A percentile compares a stretch with the other conserved stretches of the same genome.
Evolutionary conservation across 2,113 vertebrate genomes (phyloP).

Genomic region (Epinephelus fuscoguttatus): DNA sequence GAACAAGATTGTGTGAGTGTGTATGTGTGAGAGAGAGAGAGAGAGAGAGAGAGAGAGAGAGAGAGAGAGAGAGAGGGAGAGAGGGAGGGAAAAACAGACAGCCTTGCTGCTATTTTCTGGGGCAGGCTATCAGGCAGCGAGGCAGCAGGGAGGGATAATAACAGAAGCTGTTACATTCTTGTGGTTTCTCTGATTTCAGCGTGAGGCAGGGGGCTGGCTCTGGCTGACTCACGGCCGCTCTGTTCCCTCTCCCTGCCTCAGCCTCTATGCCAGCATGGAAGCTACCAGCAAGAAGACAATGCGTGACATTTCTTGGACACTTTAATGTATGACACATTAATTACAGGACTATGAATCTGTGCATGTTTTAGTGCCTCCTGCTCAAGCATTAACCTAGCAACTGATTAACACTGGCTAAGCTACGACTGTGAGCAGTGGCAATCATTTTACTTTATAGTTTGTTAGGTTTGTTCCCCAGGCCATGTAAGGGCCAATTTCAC

Average conservation of each 20-base stretch:
- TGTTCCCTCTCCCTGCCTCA: not conserved
- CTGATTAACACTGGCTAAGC: slow-evolving; percentile 44
- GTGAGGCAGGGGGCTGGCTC: slow-evolving; percentile 71
- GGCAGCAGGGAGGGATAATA: slow-evolving; percentile 78
- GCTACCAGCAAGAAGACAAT: slow-evolving; percentile 58
- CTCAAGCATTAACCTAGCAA: slow-evolving; percentile 38
- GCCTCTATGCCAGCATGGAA: slow-evolving; percentile 44
- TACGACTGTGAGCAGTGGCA: slow-evolving; percentile 7
- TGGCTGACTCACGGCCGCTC: slow-evolving; percentile 66
- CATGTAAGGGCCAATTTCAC: slow-evolving; percentile 1
- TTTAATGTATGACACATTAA: slow-evolving; percentile 56
- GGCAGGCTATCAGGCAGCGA: slow-evolving; percentile 72
- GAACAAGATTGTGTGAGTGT: slow-evolving; percentile 29
- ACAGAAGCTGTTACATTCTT: slow-evolving; percentile 84
- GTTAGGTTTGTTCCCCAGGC: slow-evolving; percentile 9
- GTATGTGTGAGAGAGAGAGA: slow-evolving; percentile 3
- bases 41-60: slow-evolving; percentile 3
- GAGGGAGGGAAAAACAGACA: slow-evolving; percentile 35
- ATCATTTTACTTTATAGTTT: slow-evolving; percentile 10
- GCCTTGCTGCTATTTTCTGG: slow-evolving; percentile 68
- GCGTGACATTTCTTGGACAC: slow-evolving; percentile 61
- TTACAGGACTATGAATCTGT: slow-evolving; percentile 25
- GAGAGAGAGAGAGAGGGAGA: slow-evolving; percentile 6
- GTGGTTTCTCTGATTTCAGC: slow-evolving; percentile 83
- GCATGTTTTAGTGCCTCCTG: slow-evolving; percentile 29